These are phyloP conservation scores for Araneus ventricosus DNA, from an alignment of 1,140 invertebrate genomes.

Conservation along the genomic window DNA sequence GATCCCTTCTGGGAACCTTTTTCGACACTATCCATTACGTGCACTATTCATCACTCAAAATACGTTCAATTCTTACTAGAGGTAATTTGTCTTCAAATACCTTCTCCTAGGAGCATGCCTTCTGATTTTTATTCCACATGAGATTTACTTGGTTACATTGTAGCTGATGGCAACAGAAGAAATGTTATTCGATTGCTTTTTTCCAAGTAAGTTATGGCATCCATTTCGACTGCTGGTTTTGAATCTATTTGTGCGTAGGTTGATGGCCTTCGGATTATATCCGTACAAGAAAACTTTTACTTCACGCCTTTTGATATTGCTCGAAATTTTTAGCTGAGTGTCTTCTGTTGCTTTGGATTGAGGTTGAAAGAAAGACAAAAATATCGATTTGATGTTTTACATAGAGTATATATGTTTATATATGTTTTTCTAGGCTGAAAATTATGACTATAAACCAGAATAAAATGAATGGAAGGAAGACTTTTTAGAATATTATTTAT, in stretches of 20 bases:
- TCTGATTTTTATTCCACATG: neutral
- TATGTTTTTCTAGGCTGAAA: too few species aligned
- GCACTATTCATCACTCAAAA: slow-evolving; percentile 41
- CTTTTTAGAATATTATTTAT: too few species aligned
- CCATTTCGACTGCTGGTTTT: too few species aligned
- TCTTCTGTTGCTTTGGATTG: neutral
- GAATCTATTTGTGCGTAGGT: too few species aligned
- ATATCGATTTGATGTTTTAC: neutral
- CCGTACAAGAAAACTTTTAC: too few species aligned
- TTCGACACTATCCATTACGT: slow-evolving; percentile 19
- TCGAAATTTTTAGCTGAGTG: neutral
- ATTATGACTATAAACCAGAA: too few species aligned
- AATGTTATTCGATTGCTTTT: neutral
- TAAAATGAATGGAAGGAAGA: too few species aligned
- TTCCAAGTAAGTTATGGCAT: neutral
- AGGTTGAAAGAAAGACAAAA: neutral
- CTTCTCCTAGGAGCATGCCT: neutral
- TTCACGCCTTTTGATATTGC: neutral
- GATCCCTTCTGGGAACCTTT: neutral
- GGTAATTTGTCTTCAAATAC: slow-evolving; percentile 48
- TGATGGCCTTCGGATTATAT: too few species aligned
- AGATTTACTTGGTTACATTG: slow-evolving; percentile 26
- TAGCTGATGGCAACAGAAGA: neutral
- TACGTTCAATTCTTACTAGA: neutral
- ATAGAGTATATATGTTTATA: neutral